Conservation (phyloP, 2,113 vertebrate species). For the Panthera leo region DNA sequence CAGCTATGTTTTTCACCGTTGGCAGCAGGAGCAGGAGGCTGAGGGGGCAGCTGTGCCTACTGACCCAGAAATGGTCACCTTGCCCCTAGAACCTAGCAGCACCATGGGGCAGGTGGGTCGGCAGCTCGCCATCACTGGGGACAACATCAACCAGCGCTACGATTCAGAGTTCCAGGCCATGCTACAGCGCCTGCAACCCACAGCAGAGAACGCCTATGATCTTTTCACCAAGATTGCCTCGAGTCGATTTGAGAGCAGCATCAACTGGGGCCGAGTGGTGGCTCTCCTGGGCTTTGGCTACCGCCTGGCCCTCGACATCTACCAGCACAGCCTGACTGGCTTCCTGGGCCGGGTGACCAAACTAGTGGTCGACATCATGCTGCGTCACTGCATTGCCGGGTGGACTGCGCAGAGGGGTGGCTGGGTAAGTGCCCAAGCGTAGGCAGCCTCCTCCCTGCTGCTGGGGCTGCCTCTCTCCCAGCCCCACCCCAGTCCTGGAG, state of each 20-base stretch:
- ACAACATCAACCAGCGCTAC: too few relatives aligned
- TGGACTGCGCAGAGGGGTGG: constrained; percentile 89
- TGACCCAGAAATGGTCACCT: constrained; percentile 83
- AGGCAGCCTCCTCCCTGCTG: too few relatives aligned
- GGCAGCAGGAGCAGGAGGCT: constrained; percentile 83
- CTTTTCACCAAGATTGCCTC: constrained; percentile 87
- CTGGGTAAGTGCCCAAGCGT: constrained; percentile 65
- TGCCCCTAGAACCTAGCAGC: constrained; percentile 76
- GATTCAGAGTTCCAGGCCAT: constrained; percentile 78
- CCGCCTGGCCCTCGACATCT: constrained; percentile 87
- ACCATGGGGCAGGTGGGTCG: too few relatives aligned
- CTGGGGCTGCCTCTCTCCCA: too few relatives aligned
- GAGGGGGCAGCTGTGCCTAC: constrained; percentile 68
- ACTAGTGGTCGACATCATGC: constrained; percentile 80
- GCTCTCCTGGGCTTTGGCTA: constrained; percentile 88
- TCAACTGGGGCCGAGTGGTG: constrained; percentile 90
- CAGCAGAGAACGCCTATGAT: constrained; percentile 80
- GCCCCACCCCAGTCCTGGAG: too few relatives aligned
- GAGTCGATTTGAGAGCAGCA: constrained; percentile 87
- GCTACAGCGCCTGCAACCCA: constrained; percentile 84
- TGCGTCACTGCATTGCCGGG: constrained; percentile 81
- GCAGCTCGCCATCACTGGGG: too few relatives aligned
- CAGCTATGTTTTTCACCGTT: constrained; percentile 85
- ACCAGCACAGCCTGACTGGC: constrained; percentile 80
- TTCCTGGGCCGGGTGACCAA: constrained; percentile 84